Evolutionary conservation across 2,113 vertebrate species (phyloP).

Genomic region (Blennius ocellaris): DNA sequence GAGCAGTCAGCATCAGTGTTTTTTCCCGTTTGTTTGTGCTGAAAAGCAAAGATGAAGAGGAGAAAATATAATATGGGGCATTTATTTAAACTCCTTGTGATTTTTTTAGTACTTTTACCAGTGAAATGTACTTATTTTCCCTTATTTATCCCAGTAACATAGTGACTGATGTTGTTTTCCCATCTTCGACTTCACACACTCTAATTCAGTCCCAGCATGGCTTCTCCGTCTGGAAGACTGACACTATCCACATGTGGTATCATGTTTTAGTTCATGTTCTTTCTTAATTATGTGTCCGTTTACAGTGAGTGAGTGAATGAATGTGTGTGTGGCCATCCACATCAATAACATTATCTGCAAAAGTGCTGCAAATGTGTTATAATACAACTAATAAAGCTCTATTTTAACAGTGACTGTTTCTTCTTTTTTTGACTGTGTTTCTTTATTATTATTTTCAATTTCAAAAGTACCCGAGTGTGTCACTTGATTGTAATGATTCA

Average conservation of each 20-base stretch:
- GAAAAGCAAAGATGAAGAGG: constrained; percentile 20
- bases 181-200: constrained; percentile 19
- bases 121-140: constrained; percentile 22
- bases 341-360: constrained; percentile 55
- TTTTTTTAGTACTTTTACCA: constrained; percentile 31
- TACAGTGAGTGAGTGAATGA: constrained; percentile 41
- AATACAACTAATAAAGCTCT: constrained; percentile 78
- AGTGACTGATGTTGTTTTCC: constrained; percentile 32
- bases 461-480: no score
- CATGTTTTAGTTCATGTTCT: constrained; percentile 41
- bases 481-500: no score
- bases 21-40: constrained; percentile 28
- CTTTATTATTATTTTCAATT: no score
- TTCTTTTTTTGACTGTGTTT: no score
- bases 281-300: constrained; percentile 44
- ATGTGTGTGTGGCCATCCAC: constrained; percentile 29
- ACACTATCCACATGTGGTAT: constrained; percentile 20
- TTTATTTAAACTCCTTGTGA: constrained; percentile 41
- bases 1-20: constrained; percentile 26
- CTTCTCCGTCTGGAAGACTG: neutral
- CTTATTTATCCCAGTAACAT: constrained; percentile 29
- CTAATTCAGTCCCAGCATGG: constrained; percentile 25
- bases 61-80: constrained; percentile 15
- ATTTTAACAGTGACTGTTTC: constrained; percentile 75
- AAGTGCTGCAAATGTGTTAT: constrained; percentile 58